Conservation (phyloP, 2,888 invertebrate genomes). For the Epinotia ramella region DNA sequence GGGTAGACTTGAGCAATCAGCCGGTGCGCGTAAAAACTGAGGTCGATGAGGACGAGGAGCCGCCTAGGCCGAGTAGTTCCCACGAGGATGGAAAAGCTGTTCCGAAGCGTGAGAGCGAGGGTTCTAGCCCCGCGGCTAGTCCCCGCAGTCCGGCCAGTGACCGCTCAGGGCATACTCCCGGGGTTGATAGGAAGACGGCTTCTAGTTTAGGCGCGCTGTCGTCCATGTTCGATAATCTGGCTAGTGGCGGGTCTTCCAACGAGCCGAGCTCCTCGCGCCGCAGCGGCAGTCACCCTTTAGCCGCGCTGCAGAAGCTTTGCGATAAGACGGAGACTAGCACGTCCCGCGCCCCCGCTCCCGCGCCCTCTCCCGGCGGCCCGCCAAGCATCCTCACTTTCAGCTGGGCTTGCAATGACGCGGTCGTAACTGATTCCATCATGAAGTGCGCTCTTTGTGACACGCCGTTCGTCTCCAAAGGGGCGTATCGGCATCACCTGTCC, state of each 20-base stretch:
- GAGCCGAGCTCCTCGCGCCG: slow-evolving; percentile 87
- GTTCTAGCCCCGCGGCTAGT: slow-evolving; percentile 85
- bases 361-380: slow-evolving; percentile 87
- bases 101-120: slow-evolving; percentile 83
- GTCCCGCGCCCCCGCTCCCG: slow-evolving; percentile 82
- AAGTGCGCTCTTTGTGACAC: slow-evolving; percentile 98
- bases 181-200: slow-evolving; percentile 86
- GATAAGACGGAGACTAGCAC: slow-evolving; percentile 96
- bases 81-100: slow-evolving; percentile 71
- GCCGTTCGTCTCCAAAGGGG: slow-evolving; percentile 98
- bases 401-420: slow-evolving; percentile 97
- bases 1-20: slow-evolving; percentile 75
- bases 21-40: slow-evolving; percentile 87
- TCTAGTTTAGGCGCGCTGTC: slow-evolving; percentile 93
- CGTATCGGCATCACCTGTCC: slow-evolving; percentile 97
- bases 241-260: slow-evolving; percentile 81
- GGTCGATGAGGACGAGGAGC: slow-evolving; percentile 86
- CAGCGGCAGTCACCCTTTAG: slow-evolving; percentile 94
- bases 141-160: slow-evolving; percentile 92
- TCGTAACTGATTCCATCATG: slow-evolving; percentile 95
- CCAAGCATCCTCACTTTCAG: slow-evolving; percentile 95
- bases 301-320: slow-evolving; percentile 97
- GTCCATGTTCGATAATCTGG: slow-evolving; percentile 95
- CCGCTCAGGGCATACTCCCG: slow-evolving; percentile 89
- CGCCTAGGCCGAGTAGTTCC: slow-evolving; percentile 73